Base-by-base conservation (phyloP, 2,113 vertebrate genomes). In the Callospermophilus lateralis region DNA sequence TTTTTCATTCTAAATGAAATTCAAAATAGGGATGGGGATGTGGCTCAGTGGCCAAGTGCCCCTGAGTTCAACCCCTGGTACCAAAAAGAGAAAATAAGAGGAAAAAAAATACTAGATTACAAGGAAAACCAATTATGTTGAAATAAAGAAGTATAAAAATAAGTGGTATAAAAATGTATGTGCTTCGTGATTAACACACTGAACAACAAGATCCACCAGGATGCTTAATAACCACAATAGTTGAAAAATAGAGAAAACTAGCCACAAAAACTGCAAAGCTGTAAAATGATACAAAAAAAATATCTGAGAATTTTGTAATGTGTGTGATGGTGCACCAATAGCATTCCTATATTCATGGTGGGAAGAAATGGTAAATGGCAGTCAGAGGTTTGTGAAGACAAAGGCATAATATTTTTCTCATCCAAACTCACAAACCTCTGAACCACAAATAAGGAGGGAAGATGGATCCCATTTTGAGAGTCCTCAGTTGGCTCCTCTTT, bases 251-350 rank as follows among this genome's bases (percentile, higher is more conserved):
- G n/a, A 16, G 15, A 19, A 30, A 20, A 53, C 6, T 15, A 4
- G 34, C 30, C 37, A 12, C 51, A 55, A 24, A 19, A 32, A 65
- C 68, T 65, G 12, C 26, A 83, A 42, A 65, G 20, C 89, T 77
- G 12, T 24, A 74, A 86, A 90, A 5, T 39, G 6, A 26, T 16
- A 16, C 53, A 22, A 30, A 81, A 76, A 77, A n/a, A 32, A 42
- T n/a, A 39, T 10, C 32, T 42, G 1, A 32, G 48, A 39, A 58
- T 39, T 67, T 70, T 76, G 13, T 83, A 65, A 28, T 72, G 32
- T 37, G 15, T 34, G 12, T 85, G 7, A 20, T 26, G 6, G 45
- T 1, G 1, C 12, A 6, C 80, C 0, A 0, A 48, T 7, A 19
- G 51, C 5, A 55, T 28, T 45, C 42, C 61, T 67, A 2, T 0